A percentile compares a stretch with the other conserved stretches of the same genome.
Evolutionary conservation across 2,797 vertebrate species (phyloP).

Genomic region (Myotis planiceps): DNA sequence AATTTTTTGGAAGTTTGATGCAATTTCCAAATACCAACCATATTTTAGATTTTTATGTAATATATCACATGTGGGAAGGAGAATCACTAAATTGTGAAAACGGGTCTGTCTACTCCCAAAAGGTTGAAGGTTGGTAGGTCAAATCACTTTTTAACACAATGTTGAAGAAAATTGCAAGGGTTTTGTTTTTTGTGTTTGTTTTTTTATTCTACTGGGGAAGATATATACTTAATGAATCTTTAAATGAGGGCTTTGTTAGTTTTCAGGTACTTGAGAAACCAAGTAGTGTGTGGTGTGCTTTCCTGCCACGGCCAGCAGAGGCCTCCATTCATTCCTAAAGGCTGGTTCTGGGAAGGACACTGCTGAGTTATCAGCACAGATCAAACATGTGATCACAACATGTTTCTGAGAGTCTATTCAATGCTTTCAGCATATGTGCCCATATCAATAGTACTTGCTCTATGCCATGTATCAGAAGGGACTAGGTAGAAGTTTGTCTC

Average conservation of each 20-base stretch:
- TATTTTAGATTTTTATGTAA: constrained; percentile 4
- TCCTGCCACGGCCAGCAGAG: constrained; percentile 64
- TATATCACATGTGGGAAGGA: neutral
- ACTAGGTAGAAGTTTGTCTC: neutral
- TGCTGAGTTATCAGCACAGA: neutral
- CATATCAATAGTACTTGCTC: neutral
- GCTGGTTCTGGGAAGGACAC: neutral
- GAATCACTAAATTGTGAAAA: neutral
- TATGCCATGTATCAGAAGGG: neutral
- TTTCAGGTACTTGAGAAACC: neutral
- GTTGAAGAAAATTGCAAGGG: neutral
- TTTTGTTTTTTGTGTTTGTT: neutral
- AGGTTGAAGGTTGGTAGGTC: neutral
- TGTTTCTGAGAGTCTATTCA: neutral
- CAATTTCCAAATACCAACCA: neutral
- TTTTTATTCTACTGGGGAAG: neutral
- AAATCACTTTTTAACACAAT: neutral
- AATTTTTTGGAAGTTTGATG: neutral
- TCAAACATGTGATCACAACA: neutral
- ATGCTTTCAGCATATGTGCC: neutral
- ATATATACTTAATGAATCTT: neutral
- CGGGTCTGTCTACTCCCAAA: neutral
- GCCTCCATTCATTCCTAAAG: neutral
- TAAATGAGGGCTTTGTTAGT: neutral
- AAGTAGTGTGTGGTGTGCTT: neutral